phyloP scores from a whole-genome alignment of 2,113 vertebrate species.

The Dendrocopos noguchii region DNA sequence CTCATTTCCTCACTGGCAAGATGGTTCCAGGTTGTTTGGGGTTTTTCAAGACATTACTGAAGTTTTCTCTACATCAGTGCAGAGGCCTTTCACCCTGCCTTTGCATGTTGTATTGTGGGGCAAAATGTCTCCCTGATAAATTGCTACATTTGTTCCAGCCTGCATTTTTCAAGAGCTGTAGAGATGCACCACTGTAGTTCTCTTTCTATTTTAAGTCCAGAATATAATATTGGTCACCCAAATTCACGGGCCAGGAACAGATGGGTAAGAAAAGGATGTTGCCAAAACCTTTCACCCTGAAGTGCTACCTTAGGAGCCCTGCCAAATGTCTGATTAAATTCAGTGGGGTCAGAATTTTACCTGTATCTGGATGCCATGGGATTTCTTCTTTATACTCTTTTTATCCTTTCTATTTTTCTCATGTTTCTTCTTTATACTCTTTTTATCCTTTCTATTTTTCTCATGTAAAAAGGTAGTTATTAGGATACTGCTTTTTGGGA shows the following conservation, averaged over 20 bases:
- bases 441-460: background rate
- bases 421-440: background rate
- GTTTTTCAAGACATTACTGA: background rate
- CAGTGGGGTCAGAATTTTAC: background rate
- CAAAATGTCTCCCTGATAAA: background rate
- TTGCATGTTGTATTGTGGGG: background rate
- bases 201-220: background rate
- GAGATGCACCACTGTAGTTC: background rate
- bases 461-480: background rate
- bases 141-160: background rate
- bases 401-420: background rate
- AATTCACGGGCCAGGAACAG: background rate
- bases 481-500: background rate
- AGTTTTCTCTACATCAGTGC: background rate
- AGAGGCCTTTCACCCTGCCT: background rate
- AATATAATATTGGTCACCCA: background rate
- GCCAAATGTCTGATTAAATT: background rate
- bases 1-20: background rate
- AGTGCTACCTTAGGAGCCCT: background rate
- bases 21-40: background rate
- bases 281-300: background rate
- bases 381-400: background rate
- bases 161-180: background rate
- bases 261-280: background rate
- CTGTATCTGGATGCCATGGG: background rate